phyloP scores from a whole-genome alignment of 2,888 invertebrate genomes.

The Coronaproctus castanopsis region DNA sequence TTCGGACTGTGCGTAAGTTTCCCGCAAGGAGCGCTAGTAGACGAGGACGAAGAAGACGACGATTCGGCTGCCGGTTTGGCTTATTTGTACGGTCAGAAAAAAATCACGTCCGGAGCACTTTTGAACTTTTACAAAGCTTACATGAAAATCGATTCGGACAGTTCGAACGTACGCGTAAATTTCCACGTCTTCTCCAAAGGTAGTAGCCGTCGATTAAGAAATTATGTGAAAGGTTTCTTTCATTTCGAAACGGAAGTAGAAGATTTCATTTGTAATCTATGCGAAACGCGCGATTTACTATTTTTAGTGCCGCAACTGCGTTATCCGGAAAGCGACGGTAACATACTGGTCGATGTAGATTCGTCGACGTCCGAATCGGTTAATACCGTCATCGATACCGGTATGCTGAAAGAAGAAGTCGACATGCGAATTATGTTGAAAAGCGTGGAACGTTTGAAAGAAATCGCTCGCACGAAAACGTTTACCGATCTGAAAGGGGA shows the following conservation, averaged over 20 bases:
- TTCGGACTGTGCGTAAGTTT: conserved; percentile 1
- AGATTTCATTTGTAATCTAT: conserved; percentile 1
- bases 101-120: not conserved
- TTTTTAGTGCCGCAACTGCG: conserved; percentile 5
- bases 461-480: conserved; percentile 2
- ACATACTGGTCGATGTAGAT: not conserved
- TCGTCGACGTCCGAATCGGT: not conserved
- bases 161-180: conserved; percentile 6
- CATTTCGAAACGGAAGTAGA: not conserved
- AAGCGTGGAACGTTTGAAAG: not conserved
- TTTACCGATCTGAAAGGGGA: conserved; percentile 2
- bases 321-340: not conserved
- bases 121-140: conserved; percentile 3
- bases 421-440: conserved; percentile 7
- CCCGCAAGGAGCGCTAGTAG: conserved; percentile 1
- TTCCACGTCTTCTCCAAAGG: conserved; percentile 3
- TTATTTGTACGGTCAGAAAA: not conserved
- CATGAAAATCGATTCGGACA: not conserved
- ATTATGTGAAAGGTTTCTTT: not conserved
- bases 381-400: conserved; percentile 2
- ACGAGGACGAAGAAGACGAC: not conserved
- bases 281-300: conserved; percentile 1
- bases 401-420: not conserved
- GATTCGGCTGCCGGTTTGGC: not conserved
- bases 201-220: not conserved